Evolutionary conservation across 2,797 vertebrate species (phyloP), one percentile per base, ranked within the genome.

Genomic region (Oreortyx pictus): DNA sequence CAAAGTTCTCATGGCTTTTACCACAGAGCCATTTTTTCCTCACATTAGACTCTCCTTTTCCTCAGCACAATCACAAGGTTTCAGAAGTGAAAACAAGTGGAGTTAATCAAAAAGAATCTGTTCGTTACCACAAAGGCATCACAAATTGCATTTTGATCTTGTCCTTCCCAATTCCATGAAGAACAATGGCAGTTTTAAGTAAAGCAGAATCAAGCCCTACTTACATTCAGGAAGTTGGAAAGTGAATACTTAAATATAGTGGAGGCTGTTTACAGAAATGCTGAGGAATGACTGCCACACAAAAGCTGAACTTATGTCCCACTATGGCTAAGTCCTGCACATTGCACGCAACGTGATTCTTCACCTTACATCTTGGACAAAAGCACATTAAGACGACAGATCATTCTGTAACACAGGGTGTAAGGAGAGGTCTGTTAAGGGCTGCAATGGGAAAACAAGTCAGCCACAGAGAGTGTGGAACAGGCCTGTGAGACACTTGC

Each of bases 341-440:
- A 39, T 27, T 43, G 19, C 25, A 8, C 1, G 10, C 35, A 27
- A 27, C 27, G n/a, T 54, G 33, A 88, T 59, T 54, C n/a, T 33
- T 66, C 41, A 18, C 11, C 8, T 25, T 27, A 7, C 8, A 14
- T 12, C 57, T 62, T 47, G 31, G 67, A 44, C 56, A 80, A 85
- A 76, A 85, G 9, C 7, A 22, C 8, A 47, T 11, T 14, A 39
- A 35, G n/a, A 49, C 11, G 79, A 25, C 1, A 84, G 35, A 11
- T 14, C 22, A 3, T 11, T 68, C 46, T 2, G 0, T 49, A n/a
- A 39, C 9, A 33, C 0, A 4, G 0, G 22, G 4, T 43, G 39
- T 43, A 62, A 86, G 18, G 59, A 75, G 16, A 61, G 3, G 2
- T 20, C 24, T 62, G 20, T 37, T 27, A 11, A 80, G 56, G 37